These are phyloP conservation scores for Calonectris borealis DNA, from an alignment of 2,113 vertebrate genomes.

Conservation along the genomic window DNA sequence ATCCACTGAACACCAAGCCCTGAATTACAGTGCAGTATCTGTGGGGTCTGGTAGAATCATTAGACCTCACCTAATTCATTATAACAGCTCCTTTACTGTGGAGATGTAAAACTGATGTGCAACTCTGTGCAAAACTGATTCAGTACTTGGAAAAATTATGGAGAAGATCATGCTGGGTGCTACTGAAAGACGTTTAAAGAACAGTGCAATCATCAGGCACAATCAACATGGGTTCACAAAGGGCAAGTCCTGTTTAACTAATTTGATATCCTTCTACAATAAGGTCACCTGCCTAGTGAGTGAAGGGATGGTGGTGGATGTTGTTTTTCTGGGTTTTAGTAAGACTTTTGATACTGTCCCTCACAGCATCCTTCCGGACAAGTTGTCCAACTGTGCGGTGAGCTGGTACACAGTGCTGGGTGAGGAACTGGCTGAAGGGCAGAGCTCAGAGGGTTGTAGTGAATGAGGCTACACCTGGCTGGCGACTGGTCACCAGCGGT, in stretches of 20 bases:
- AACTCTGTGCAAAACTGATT: not conserved
- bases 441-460: not conserved
- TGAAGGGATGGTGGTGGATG: not conserved
- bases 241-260: not conserved
- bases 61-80: not conserved
- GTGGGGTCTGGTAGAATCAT: not conserved
- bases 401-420: no score
- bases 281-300: not conserved
- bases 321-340: not conserved
- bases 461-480: not conserved
- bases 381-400: no score
- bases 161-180: not conserved
- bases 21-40: not conserved
- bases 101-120: not conserved
- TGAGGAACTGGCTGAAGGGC: no score
- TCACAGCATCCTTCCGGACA: not conserved
- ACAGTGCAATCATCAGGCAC: not conserved
- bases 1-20: not conserved
- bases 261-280: not conserved
- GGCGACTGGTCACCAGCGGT: fast-evolving
- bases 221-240: not conserved
- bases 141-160: not conserved
- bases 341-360: not conserved
- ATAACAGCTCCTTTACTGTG: not conserved
- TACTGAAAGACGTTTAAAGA: not conserved